Percentiles rank a stretch among this genome's conserved stretches.
Evolutionary conservation across 2,888 invertebrate genomes (phyloP).

Genomic region (Macaria liturata): DNA sequence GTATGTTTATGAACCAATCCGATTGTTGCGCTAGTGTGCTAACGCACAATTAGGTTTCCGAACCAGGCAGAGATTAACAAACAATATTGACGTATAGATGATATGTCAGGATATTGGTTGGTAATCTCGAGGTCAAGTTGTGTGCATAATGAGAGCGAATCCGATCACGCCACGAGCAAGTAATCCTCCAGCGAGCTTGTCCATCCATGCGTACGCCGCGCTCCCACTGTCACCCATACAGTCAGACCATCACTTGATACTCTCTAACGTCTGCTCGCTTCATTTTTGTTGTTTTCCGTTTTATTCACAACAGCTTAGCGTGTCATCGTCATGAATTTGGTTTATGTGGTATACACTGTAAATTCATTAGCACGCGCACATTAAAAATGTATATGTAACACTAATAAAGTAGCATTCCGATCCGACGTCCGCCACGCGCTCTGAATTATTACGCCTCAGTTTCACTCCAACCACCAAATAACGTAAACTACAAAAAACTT

Average conservation of each 20-base stretch:
- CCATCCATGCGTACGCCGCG: slow-evolving; percentile 42
- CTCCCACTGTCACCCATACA: slow-evolving; percentile 42
- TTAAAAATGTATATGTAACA: slow-evolving; percentile 35
- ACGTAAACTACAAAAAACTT: not conserved
- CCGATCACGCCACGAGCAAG: slow-evolving; percentile 62
- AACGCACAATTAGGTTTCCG: slow-evolving; percentile 76
- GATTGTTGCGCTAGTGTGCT: slow-evolving; percentile 81
- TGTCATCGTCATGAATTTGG: slow-evolving; percentile 46
- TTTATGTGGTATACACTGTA: slow-evolving; percentile 43
- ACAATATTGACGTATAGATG: slow-evolving; percentile 26
- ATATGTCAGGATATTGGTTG: slow-evolving; percentile 54
- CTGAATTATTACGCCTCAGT: too few relatives aligned
- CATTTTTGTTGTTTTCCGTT: slow-evolving; percentile 44
- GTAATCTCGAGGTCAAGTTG: slow-evolving; percentile 63
- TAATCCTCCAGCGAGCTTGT: slow-evolving; percentile 57
- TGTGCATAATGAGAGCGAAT: slow-evolving; percentile 65
- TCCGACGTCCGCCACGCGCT: not conserved
- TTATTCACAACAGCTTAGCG: slow-evolving; percentile 48
- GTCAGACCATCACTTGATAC: slow-evolving; percentile 39
- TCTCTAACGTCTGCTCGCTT: slow-evolving; percentile 59
- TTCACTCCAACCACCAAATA: not conserved
- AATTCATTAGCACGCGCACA: slow-evolving; percentile 38
- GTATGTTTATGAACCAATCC: slow-evolving; percentile 79
- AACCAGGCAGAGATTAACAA: slow-evolving; percentile 47
- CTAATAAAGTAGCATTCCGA: slow-evolving; percentile 1